These are phyloP conservation scores for Hydropsyche betteni DNA, from an alignment of 2,888 invertebrate species.

Conservation along the genomic window DNA sequence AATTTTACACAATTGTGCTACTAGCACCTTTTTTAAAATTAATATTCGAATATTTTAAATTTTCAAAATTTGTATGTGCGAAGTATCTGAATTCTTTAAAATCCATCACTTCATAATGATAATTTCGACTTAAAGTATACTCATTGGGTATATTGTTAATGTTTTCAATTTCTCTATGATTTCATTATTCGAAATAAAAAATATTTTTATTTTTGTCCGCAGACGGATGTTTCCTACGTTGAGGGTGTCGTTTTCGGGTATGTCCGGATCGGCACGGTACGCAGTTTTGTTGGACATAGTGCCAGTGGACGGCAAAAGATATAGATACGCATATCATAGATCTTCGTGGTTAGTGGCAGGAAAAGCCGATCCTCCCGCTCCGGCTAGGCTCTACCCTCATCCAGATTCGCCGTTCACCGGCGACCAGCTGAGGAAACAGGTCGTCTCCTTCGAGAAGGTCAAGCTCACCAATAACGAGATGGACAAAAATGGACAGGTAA, in stretches of 20 bases:
- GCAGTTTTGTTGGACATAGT: conserved; percentile 95
- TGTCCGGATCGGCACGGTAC: conserved; percentile 85
- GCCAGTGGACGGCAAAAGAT: conserved; percentile 95
- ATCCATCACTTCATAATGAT: too few species aligned
- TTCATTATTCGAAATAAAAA: too few species aligned
- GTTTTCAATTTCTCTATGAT: too few species aligned
- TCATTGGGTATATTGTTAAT: too few species aligned
- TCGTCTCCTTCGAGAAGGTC: conserved; percentile 97
- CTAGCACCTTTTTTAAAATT: too few species aligned
- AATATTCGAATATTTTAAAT: too few species aligned
- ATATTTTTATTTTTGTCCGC: conserved; percentile 51
- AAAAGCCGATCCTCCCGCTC: conserved; percentile 96
- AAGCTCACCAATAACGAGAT: conserved; percentile 98
- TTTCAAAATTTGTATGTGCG: too few species aligned
- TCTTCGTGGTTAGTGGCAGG: conserved; percentile 98
- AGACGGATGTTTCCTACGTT: conserved; percentile 99
- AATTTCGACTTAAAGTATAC: too few species aligned
- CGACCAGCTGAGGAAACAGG: conserved; percentile 94
- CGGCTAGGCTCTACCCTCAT: conserved; percentile 92
- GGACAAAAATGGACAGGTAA: conserved; percentile 94
- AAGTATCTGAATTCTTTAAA: too few species aligned
- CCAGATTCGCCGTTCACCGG: conserved; percentile 97
- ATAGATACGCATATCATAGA: conserved; percentile 97
- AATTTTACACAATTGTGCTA: too few species aligned
- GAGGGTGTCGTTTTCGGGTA: conserved; percentile 89